Percentiles rank a stretch among this genome's conserved stretches.
Conservation (phyloP, 2,888 invertebrate genomes). For the Sarcophaga subvicina region DNA sequence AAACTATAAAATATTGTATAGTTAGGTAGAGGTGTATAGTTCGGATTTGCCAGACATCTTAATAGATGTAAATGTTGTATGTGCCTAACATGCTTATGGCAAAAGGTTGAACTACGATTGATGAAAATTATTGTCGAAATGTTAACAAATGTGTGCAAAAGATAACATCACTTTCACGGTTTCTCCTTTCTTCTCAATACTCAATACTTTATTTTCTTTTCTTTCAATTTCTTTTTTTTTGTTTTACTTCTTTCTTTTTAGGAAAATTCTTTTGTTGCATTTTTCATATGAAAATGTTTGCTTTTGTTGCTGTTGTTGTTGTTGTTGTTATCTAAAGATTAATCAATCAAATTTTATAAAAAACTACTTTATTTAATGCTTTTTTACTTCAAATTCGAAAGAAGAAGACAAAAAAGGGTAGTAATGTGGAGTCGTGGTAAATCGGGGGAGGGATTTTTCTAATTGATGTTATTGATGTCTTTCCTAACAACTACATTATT, state of each 20-base stretch:
- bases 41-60: too few species aligned
- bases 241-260: slow-evolving; percentile 11
- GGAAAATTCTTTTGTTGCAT: slow-evolving; percentile 35
- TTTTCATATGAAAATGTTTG: slow-evolving; percentile 39
- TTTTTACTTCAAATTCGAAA: background rate
- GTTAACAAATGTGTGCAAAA: slow-evolving; percentile 33
- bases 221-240: background rate
- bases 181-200: too few species aligned
- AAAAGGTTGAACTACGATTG: slow-evolving; percentile 22
- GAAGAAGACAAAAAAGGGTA: background rate
- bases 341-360: slow-evolving; percentile 60
- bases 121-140: slow-evolving; percentile 25
- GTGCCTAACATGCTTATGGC: background rate
- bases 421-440: background rate
- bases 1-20: too few species aligned
- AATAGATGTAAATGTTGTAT: too few species aligned
- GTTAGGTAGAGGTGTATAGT: too few species aligned
- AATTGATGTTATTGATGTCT: slow-evolving; percentile 62
- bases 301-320: slow-evolving; percentile 11
- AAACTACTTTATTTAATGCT: slow-evolving; percentile 50
- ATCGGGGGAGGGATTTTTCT: slow-evolving; percentile 33
- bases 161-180: slow-evolving; percentile 26
- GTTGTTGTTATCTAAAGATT: slow-evolving; percentile 46
- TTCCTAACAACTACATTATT: background rate
- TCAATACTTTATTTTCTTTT: too few species aligned